Base-by-base conservation (phyloP, 2,888 invertebrate genomes). In the Tenodera sinensis region DNA sequence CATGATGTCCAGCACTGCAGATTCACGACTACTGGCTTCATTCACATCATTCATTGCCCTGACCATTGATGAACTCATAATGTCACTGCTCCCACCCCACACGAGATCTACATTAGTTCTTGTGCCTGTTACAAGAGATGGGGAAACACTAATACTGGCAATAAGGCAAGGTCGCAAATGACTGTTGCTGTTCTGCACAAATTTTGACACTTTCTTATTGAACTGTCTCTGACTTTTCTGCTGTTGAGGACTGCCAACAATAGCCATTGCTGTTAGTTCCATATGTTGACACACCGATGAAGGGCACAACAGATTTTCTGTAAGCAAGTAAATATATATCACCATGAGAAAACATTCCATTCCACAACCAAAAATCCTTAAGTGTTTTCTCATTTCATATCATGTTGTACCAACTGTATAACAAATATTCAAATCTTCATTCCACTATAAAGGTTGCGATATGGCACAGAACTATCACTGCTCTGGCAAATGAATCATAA, bases 1-100 rank as follows among this genome's bases (percentile, higher is more conserved):
- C 93, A 94, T 94, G 90, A 94, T 94, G 91, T 94, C 94, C 89
- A 94, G 92, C 28, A 92, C 91, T 89, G 93, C 92, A 91, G 93
- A 88, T 83, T 92, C 92, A 34, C 92, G 91, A 92, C 94, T 95
- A 90, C 95, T 95, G n/a, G 89, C 96, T 93, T 96, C 95, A 92
- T 96, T 96, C 89, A 97, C 96, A 92, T 96, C 96, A 92, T 97
- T 97, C 95, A 97, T 96, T 25, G 96, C 96, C 91, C 96, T 96
- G 14, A 97, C 96, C 89, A 95, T 92, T 25, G 93, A 88, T 71
- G 91, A 90, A 15, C 89, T 88, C 83, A 83, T 88, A 4, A 89
- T 83, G 27, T 89, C 87, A 71, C 89, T 86, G 25, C 84, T 83
- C 15, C 88, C 90, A 83, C 90, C 90, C 90, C 90, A 90, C n/a